Evolutionary conservation across 2,113 vertebrate species (phyloP).

Genomic region (Sapajus apella): DNA sequence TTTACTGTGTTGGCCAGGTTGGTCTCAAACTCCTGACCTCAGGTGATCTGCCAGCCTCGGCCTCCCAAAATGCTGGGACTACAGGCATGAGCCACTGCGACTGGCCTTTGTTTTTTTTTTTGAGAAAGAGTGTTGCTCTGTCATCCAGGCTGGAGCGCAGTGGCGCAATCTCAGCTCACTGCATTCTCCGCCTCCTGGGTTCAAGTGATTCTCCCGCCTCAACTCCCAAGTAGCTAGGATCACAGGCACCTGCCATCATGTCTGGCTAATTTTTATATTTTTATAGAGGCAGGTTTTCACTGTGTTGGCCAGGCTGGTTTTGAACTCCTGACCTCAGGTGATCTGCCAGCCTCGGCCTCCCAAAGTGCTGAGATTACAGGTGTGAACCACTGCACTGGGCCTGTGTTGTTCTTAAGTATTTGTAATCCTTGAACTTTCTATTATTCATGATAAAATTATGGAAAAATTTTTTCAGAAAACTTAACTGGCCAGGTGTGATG

Average conservation of each 20-base stretch:
- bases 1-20: no score
- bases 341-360: background rate
- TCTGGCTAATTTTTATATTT: background rate
- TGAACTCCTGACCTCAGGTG: background rate
- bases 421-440: background rate
- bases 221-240: background rate
- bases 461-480: background rate
- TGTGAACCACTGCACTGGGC: background rate
- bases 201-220: background rate
- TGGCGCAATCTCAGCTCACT: no score
- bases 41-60: no score
- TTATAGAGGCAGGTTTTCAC: background rate
- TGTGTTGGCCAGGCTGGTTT: background rate
- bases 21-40: no score
- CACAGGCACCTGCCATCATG: background rate
- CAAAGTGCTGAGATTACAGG: background rate
- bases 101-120: no score
- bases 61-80: no score
- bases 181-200: no score
- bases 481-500: no score
- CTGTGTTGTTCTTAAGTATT: no score
- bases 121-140: no score
- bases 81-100: background rate
- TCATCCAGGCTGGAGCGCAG: no score
- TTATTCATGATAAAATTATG: constrained; percentile 17